Evolutionary conservation across 2,797 vertebrate genomes (phyloP), one percentile per base, ranked within the genome.

Genomic region (Onychomys leucogaster): DNA sequence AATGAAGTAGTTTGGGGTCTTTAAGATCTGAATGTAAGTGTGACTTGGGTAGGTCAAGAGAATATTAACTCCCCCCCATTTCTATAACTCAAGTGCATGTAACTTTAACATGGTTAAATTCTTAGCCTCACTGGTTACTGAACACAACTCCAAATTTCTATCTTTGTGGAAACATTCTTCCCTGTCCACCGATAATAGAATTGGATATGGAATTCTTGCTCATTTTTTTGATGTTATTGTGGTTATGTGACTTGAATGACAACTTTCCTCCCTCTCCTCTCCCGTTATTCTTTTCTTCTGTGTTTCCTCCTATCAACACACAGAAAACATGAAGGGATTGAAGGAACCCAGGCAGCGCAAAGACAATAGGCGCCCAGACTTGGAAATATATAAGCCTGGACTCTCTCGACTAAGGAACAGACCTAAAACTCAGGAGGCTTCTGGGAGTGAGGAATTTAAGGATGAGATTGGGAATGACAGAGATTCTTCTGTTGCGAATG

Each of bases 301-400:
- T 75, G 59, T 13, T 3, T 63, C 25, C 10, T 94, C 0, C 46
- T 21, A 65, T 0, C 37, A 93, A 97, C 90, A 55, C 86, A 52
- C 34, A 99, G 99, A 97, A 98, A 99, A 97, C 95, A 98, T 93
- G 98, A 99, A 97, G 98, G 97, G 97, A 85, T 98, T 91, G 14
- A 99, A 99, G 97, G 99, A 99, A 94, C 98, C 98, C 0, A 98
- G 99, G 90, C 99, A 99, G 65, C 99, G 99, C 77, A 99, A 99
- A 65, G 99, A 98, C 97, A 98, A 98, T 65, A 98, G 99, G 84
- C 99, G 99, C 13, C 99, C 99, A 21, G 99, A 99, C 96, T 98
- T 99, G 77, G 99, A 99, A 98, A 98, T 99, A 82, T 99, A 99
- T 97, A 99, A 99, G 88, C 99, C 99, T 12, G 99, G 99, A 29